Conservation (phyloP, 2,888 invertebrate species). For the Epistrophella euchroma region DNA sequence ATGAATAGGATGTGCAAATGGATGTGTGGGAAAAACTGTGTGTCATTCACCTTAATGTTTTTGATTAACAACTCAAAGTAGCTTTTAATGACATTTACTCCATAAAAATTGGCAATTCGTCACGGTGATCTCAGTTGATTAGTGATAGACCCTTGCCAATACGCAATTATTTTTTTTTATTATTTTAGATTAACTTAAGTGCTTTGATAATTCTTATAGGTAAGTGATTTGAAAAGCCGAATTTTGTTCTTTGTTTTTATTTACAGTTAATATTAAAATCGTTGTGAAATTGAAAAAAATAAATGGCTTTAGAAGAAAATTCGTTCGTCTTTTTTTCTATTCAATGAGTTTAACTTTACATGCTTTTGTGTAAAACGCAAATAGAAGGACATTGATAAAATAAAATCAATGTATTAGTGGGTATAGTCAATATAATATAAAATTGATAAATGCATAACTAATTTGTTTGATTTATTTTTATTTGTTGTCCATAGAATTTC, state of each 20-base stretch:
- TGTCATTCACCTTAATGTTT: no score
- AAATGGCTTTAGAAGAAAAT: neutral
- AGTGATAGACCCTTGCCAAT: no score
- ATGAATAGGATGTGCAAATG: no score
- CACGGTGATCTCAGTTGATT: no score
- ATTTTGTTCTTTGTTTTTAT: no score
- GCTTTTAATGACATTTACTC: no score
- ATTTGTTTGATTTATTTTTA: slow-evolving; percentile 16
- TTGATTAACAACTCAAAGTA: neutral
- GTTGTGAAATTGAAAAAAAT: neutral
- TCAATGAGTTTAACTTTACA: slow-evolving; percentile 23
- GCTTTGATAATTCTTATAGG: no score
- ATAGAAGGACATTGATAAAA: slow-evolving; percentile 8
- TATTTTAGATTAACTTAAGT: no score
- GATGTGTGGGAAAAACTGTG: no score
- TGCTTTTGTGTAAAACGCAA: slow-evolving; percentile 13
- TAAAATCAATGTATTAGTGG: neutral
- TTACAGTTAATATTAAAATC: no score
- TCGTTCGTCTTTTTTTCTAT: slow-evolving; percentile 3
- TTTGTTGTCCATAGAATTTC: slow-evolving; percentile 28
- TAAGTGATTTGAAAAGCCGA: no score
- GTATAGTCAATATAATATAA: neutral
- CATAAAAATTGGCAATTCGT: no score
- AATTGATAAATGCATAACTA: slow-evolving; percentile 20
- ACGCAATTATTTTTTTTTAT: neutral